phyloP scores from a whole-genome alignment of 2,113 vertebrate genomes.

The Mesembrinibis cayennensis region DNA sequence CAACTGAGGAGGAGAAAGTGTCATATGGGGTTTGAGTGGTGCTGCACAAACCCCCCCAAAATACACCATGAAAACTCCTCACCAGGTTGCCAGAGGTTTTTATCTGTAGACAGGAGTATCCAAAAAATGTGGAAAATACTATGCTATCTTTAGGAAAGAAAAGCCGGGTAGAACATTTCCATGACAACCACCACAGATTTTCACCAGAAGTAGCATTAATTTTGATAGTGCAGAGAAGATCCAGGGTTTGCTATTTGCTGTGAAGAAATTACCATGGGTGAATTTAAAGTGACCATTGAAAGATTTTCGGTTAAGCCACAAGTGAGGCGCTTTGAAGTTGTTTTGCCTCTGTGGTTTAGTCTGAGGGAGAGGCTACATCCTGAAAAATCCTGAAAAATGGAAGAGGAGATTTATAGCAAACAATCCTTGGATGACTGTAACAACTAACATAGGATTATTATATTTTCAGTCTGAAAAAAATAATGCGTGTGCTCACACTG shows the following conservation, averaged over 20 bases:
- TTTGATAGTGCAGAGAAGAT: background rate
- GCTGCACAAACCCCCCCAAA: background rate
- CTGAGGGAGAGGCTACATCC: background rate
- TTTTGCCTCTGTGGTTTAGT: background rate
- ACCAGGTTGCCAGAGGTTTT: background rate
- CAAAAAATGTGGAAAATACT: background rate
- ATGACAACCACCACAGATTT: conserved; percentile 32
- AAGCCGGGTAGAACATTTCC: conserved; percentile 41
- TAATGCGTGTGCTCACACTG: background rate
- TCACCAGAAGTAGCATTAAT: background rate
- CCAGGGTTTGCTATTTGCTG: background rate
- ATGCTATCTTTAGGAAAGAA: conserved; percentile 24
- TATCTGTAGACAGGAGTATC: background rate
- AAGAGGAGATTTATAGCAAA: background rate
- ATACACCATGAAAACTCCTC: background rate
- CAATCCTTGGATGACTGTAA: background rate
- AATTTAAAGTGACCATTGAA: background rate
- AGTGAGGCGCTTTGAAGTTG: background rate
- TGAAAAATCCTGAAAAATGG: background rate
- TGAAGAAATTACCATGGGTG: background rate
- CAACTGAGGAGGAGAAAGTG: background rate
- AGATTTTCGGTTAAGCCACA: background rate
- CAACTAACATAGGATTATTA: background rate
- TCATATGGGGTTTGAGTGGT: background rate
- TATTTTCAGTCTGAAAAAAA: background rate